These are phyloP conservation scores for Caenorhabditis briggsae DNA, from an alignment of 1,140 invertebrate genomes.

Conservation along the genomic window DNA sequence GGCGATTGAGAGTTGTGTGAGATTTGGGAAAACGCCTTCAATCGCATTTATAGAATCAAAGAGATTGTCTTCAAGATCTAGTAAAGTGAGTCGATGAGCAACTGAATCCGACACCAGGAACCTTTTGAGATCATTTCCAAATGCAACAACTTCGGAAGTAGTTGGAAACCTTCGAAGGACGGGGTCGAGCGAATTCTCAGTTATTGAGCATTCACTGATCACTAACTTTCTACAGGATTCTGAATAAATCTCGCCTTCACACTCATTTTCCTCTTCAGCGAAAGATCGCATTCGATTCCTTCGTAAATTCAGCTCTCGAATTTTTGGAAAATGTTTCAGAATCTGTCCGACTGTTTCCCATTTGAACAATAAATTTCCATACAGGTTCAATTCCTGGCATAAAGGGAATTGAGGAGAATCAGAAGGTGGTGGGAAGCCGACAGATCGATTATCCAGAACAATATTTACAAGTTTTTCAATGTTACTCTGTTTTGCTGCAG, in stretches of 20 bases:
- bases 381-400: slow-evolving; percentile 64
- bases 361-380: slow-evolving; percentile 63
- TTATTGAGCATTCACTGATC: slow-evolving; percentile 3
- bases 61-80: slow-evolving; percentile 62
- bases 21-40: slow-evolving; percentile 56
- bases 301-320: slow-evolving; percentile 57
- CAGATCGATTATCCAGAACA: slow-evolving; percentile 62
- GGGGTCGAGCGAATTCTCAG: slow-evolving; percentile 15
- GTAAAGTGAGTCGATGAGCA: slow-evolving; percentile 19
- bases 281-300: slow-evolving; percentile 59
- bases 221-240: slow-evolving; percentile 22
- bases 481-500: slow-evolving; percentile 31
- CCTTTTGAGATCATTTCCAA: slow-evolving; percentile 34
- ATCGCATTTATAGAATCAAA: slow-evolving; percentile 44
- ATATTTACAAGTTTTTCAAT: slow-evolving; percentile 55
- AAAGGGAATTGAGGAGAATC: slow-evolving; percentile 37
- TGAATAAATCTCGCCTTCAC: slow-evolving; percentile 15
- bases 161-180: slow-evolving; percentile 28
- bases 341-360: slow-evolving; percentile 59
- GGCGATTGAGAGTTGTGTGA: slow-evolving; percentile 26
- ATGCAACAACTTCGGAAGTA: slow-evolving; percentile 15
- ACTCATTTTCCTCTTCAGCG: slow-evolving; percentile 3
- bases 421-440: slow-evolving; percentile 29
- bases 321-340: slow-evolving; percentile 55
- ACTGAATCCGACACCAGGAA: slow-evolving; percentile 9